phyloP scores from a whole-genome alignment of 1,140 invertebrate genomes.

The Sitobion miscanthi region DNA sequence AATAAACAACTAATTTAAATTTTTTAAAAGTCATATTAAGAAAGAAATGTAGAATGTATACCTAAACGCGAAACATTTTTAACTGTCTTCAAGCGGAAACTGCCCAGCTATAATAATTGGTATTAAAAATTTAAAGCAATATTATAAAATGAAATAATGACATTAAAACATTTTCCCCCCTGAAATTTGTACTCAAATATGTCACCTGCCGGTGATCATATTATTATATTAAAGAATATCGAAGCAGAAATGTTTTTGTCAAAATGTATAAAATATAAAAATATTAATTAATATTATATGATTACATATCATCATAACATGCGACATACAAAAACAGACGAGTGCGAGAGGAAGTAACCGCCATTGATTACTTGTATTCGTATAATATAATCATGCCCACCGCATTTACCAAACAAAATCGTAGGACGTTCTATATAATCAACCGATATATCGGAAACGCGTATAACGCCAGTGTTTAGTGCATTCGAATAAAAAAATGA shows the following conservation, averaged over 20 bases:
- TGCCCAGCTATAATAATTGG: too few relatives aligned
- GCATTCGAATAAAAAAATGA: not conserved
- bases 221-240: not conserved
- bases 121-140: not conserved
- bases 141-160: not conserved
- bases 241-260: not conserved
- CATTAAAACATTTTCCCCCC: not conserved
- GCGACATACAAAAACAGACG: not conserved
- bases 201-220: not conserved
- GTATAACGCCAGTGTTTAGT: not conserved
- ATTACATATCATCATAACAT: not conserved
- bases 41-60: not conserved
- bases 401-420: slow-evolving; percentile 4
- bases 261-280: not conserved
- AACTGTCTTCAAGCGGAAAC: not conserved
- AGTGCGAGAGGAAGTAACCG: not conserved
- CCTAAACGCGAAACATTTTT: not conserved
- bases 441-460: not conserved
- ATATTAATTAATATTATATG: not conserved
- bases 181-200: not conserved
- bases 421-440: not conserved
- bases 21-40: not conserved
- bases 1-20: too few relatives aligned
- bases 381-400: not conserved
- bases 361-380: not conserved